A percentile compares a stretch with the other conserved stretches of the same genome.
Evolutionary conservation across 1,140 invertebrate species (phyloP).

Genomic region (Himalopsyche phryganea): DNA sequence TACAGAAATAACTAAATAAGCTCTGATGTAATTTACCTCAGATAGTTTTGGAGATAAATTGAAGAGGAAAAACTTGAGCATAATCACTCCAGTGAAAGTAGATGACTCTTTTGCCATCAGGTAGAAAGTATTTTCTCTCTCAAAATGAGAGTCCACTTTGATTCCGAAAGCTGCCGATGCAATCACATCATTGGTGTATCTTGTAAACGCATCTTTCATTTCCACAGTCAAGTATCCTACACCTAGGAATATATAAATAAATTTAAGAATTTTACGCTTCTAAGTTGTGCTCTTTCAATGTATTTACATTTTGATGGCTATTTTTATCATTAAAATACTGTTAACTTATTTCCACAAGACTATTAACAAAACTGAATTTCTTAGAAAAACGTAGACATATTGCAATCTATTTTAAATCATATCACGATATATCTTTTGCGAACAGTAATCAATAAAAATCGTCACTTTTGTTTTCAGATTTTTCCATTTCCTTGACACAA

Average conservation of each 20-base stretch:
- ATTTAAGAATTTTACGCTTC: not conserved
- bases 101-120: slow-evolving; percentile 30
- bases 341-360: not conserved
- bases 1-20: no score
- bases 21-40: no score
- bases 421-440: no score
- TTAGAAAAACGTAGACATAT: no score
- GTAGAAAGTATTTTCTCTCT: slow-evolving; percentile 38
- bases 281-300: not conserved
- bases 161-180: slow-evolving; percentile 43
- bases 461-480: not conserved
- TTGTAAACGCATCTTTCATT: slow-evolving; percentile 41
- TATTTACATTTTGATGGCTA: not conserved
- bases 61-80: slow-evolving; percentile 29
- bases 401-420: no score
- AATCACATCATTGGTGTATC: slow-evolving; percentile 46
- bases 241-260: no score
- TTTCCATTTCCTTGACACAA: slow-evolving; percentile 13
- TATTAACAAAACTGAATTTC: no score
- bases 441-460: no score
- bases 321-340: not conserved
- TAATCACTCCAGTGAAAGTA: slow-evolving; percentile 19
- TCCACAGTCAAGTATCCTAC: slow-evolving; percentile 28
- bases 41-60: slow-evolving; percentile 26
- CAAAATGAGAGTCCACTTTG: slow-evolving; percentile 34